phyloP scores from a whole-genome alignment of 2,113 vertebrate species.

The Pelvicachromis taeniatus region DNA sequence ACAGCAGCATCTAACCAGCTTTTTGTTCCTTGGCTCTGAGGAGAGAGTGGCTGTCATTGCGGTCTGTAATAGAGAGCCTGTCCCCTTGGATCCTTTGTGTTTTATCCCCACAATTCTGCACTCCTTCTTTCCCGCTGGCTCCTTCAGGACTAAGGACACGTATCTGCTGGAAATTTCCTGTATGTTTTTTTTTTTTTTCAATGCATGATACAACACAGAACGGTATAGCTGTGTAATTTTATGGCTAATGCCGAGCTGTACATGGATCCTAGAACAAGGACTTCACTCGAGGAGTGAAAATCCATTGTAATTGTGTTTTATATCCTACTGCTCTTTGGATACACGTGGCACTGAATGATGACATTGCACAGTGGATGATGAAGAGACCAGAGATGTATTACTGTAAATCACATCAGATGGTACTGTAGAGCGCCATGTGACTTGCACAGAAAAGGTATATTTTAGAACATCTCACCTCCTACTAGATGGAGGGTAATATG shows the following conservation, averaged over 20 bases:
- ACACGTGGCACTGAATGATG: slow-evolving; percentile 26
- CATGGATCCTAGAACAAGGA: not conserved
- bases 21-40: not conserved
- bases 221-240: not conserved
- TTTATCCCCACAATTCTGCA: not conserved
- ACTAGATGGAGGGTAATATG: slow-evolving; percentile 9
- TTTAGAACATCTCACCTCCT: slow-evolving; percentile 21
- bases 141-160: not conserved
- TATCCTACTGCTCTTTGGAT: slow-evolving; percentile 12
- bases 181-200: not conserved
- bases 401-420: slow-evolving; percentile 44
- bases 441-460: slow-evolving; percentile 15
- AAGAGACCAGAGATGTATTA: not conserved
- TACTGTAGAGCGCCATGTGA: not conserved
- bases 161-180: not conserved
- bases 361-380: slow-evolving; percentile 9
- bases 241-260: not conserved
- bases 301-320: slow-evolving; percentile 40
- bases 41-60: not conserved
- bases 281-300: not conserved
- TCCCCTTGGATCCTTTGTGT: not conserved
- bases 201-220: not conserved
- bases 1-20: not conserved
- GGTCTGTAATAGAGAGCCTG: not conserved
- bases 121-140: not conserved